Conservation (phyloP, 2,113 vertebrate genomes). For the Pteruthius melanotis region DNA sequence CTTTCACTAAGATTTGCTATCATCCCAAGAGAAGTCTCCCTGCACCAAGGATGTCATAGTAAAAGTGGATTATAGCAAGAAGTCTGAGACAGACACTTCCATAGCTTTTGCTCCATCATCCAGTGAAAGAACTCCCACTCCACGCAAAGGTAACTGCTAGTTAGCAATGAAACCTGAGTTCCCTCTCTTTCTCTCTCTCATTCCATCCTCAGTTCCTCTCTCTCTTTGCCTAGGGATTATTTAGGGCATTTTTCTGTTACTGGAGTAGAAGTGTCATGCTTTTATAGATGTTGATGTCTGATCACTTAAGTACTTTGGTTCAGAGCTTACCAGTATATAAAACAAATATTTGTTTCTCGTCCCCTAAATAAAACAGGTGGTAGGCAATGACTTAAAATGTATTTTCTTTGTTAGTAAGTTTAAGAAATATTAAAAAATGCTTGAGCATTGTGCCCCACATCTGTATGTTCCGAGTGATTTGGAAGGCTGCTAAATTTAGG, state of each 20-base stretch:
- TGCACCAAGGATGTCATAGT: slow-evolving; percentile 91
- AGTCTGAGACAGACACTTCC: slow-evolving; percentile 85
- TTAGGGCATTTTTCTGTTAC: not conserved
- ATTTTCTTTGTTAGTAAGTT: not conserved
- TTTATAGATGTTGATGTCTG: not conserved
- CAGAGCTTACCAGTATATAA: not conserved
- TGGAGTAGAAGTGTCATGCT: not conserved
- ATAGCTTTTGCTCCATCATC: slow-evolving; percentile 80
- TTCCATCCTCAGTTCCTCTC: not conserved
- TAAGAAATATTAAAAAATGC: not conserved
- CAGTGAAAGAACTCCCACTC: slow-evolving; percentile 78
- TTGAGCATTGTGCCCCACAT: not conserved
- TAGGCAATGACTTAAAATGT: not conserved
- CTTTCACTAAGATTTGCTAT: slow-evolving; percentile 78
- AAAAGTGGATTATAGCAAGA: slow-evolving; percentile 91
- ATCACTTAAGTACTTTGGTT: not conserved
- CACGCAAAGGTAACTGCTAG: slow-evolving; percentile 84
- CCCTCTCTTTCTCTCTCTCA: not conserved
- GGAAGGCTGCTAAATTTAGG: not conserved
- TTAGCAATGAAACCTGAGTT: not conserved
- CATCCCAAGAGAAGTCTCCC: slow-evolving; percentile 91
- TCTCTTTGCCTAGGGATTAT: not conserved
- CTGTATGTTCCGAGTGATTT: not conserved
- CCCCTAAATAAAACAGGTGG: not conserved
- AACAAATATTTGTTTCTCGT: not conserved